Evolutionary conservation across 2,113 vertebrate species (phyloP).

Genomic region (Elachura formosa): DNA sequence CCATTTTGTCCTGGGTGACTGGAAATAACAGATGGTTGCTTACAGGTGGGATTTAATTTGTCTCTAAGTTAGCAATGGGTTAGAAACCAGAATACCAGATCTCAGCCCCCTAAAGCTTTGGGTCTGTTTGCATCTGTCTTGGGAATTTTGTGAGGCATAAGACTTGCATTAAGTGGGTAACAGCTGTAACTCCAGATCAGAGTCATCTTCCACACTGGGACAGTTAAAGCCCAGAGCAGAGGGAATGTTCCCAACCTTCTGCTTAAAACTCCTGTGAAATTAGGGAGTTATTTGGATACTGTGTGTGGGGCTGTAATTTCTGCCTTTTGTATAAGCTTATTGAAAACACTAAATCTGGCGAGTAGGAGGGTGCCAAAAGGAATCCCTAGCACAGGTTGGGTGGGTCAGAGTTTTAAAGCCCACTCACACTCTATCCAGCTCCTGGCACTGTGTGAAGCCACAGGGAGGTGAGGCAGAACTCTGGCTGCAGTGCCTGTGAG

Average conservation of each 20-base stretch:
- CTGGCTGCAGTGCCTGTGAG: background rate
- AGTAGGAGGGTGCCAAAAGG: background rate
- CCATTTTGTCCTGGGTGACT: slow-evolving; percentile 40
- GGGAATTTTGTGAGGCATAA: background rate
- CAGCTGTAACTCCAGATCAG: background rate
- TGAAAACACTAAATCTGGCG: background rate
- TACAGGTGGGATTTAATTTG: slow-evolving; percentile 38
- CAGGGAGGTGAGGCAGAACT: background rate
- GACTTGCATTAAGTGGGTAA: background rate
- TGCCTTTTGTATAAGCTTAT: background rate
- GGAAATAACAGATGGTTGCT: slow-evolving; percentile 64
- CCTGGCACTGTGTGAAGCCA: background rate
- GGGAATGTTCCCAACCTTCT: background rate
- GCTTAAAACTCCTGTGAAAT: background rate
- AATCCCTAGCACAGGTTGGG: background rate
- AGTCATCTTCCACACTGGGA: fast-evolving
- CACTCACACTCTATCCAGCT: background rate
- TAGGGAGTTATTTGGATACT: background rate
- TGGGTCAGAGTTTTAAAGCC: background rate
- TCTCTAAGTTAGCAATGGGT: background rate
- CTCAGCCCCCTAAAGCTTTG: background rate
- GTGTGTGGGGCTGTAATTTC: background rate
- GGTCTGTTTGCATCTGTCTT: background rate
- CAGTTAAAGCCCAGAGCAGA: background rate
- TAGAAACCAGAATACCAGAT: background rate